Evolutionary conservation across 1,140 invertebrate genomes (phyloP).

Genomic region (Idris sp.): DNA sequence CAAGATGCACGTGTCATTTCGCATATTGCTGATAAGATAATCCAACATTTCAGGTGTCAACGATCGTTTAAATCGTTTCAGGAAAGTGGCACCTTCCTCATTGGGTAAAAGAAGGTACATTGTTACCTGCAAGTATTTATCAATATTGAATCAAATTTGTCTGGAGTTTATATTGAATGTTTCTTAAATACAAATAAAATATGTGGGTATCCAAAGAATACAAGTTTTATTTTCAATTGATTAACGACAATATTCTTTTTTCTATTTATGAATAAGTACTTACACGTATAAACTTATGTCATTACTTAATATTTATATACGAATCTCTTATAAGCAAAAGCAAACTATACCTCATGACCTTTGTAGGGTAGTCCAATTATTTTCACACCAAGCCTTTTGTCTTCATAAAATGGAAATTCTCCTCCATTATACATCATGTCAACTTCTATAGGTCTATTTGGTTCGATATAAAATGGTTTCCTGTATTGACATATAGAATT

Average conservation of each 20-base stretch:
- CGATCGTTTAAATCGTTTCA: constrained; percentile 77
- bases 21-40: constrained; percentile 77
- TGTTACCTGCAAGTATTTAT: constrained; percentile 68
- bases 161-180: too few species aligned
- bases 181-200: too few species aligned
- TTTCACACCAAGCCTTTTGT: constrained; percentile 78
- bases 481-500: constrained; percentile 63
- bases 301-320: too few species aligned
- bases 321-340: too few species aligned
- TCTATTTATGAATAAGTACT: too few species aligned
- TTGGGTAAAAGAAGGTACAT: constrained; percentile 86
- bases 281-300: too few species aligned
- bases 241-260: too few species aligned
- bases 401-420: constrained; percentile 80
- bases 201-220: too few species aligned
- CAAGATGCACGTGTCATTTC: constrained; percentile 78
- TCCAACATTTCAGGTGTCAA: constrained; percentile 79
- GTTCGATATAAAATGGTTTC: constrained; percentile 73
- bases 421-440: constrained; percentile 84
- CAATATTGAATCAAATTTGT: too few species aligned
- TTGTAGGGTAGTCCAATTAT: constrained; percentile 87
- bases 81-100: constrained; percentile 72
- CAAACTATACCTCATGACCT: constrained; percentile 78
- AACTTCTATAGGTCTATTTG: constrained; percentile 76
- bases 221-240: too few species aligned